phyloP scores from a whole-genome alignment of 2,797 vertebrate species.

The Urophycis tenuis region DNA sequence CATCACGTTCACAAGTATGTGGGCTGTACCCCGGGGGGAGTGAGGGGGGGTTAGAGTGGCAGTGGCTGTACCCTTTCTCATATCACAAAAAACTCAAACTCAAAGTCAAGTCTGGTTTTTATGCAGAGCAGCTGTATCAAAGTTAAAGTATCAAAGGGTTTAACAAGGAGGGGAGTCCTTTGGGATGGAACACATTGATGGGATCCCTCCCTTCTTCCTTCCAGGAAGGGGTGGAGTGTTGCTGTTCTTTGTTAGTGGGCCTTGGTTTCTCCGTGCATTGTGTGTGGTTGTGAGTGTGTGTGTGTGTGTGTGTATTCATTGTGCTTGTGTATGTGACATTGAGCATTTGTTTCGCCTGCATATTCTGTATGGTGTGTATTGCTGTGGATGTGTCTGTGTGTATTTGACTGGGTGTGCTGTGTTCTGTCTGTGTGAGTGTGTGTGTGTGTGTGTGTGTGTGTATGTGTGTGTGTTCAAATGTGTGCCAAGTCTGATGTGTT shows the following conservation, averaged over 20 bases:
- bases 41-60: too few relatives aligned
- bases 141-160: background rate
- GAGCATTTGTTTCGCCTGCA: background rate
- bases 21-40: slow-evolving; percentile 38
- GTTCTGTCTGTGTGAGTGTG: background rate
- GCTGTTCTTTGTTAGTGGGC: background rate
- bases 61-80: background rate
- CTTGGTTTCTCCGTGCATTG: background rate
- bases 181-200: background rate
- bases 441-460: background rate
- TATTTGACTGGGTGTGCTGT: background rate
- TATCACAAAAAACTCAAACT: background rate
- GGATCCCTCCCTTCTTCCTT: too few relatives aligned
- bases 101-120: slow-evolving; percentile 14
- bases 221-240: too few relatives aligned
- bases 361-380: background rate
- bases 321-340: background rate
- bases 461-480: background rate
- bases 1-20: slow-evolving; percentile 94
- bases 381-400: slow-evolving; percentile 1
- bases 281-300: background rate
- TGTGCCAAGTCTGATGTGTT: background rate
- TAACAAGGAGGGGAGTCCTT: background rate
- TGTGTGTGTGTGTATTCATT: background rate
- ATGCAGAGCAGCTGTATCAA: background rate